Base-by-base conservation (phyloP, 2,888 invertebrate genomes). In the Epinotia brunnichana region DNA sequence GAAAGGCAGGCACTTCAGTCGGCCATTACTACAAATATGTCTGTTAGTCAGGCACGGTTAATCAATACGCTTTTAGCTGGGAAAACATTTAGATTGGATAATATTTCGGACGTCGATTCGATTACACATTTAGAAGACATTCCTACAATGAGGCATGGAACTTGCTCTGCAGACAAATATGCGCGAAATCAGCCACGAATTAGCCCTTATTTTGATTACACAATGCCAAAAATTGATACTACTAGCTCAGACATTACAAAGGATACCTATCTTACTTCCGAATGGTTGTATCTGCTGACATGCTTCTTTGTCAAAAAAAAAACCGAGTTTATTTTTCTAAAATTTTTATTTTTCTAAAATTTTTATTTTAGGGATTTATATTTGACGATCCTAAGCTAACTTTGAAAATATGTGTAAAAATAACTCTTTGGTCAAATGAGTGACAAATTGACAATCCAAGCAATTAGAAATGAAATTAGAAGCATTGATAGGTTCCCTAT, bases 21-120 rank as follows among this genome's bases (percentile, higher is more conserved):
- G 66, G 74, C 74, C 73, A 74, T 77, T 79, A 78, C 77, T 68
- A 77, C 83, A 81, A 83, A 84, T 82, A 87, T 80, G 82, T 81
- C 82, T 81, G 80, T 81, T 78, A 79, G 83, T 80, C 82, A 84
- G 84, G 82, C 84, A 79, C 83, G 76, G 81, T 82, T 82, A 87
- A 90, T 90, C 88, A 83, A 90, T 90, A 89, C 74, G 81, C 85
- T 87, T 84, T 87, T 81, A 86, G 83, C 73, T 74, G 76, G 76
- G 44, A 73, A 71, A 77, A 78, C 74, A 74, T 75, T 76, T 69
- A 67, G 66, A 29, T 76, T 79, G 82, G 77, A 81, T 82, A 69
- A 77, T 77, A 79, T 85, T 82, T 81, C 79, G 70, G 76, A 66
- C n/a, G 39, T 60, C 13, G 15, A 9, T n/a, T 60, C 13, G 15